Evolutionary conservation across 1,140 invertebrate species (phyloP), one percentile per base, ranked within the genome.

Genomic region (Zaprionus tsacasi): DNA sequence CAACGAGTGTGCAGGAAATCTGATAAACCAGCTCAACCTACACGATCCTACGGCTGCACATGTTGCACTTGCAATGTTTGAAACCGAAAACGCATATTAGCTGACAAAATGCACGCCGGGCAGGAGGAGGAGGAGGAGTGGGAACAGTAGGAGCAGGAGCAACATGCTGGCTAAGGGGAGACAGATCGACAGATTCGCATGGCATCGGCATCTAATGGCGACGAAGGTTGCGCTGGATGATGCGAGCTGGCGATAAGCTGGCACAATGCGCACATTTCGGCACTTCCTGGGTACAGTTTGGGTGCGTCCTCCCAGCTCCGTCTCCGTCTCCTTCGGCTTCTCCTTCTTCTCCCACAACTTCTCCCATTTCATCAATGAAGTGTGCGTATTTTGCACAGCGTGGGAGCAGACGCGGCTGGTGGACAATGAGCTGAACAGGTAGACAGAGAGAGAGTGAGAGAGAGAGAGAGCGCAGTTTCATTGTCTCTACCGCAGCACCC

Each of bases 311-410:
- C 21, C 21, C 21, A 17, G 3, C 17, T 25, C 48, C n/a, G 40
- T 17, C 17, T 25, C 48, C n/a, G 40, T 17, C 58, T 21, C 35
- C 21, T 21, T 21, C 21, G 21, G 21, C 21, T 21, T 21, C 27
- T 30, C 27, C 3, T 3, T 30, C 3, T 30, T 30, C 27, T 30
- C 27, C 27, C 6, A 6, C 27, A 30, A 3, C 27, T 30, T 88
- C 83, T 88, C 80, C 73, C 81, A 68, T 88, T 88, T 88, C 80
- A 83, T 81, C 74, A 88, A 83, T 89, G 81, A 43, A 54, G 50
- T 58, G 55, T 48, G 35, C 48, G 25, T 21, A 70, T 69, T 59
- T 68, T 50, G 60, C 74, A 56, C 67, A 82, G 83, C 82, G 82
- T 87, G 82, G 82, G 82, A 87, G 80, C 40, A 50, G 15, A 12